phyloP scores from a whole-genome alignment of 2,113 vertebrate species.

The Talpa occidentalis region DNA sequence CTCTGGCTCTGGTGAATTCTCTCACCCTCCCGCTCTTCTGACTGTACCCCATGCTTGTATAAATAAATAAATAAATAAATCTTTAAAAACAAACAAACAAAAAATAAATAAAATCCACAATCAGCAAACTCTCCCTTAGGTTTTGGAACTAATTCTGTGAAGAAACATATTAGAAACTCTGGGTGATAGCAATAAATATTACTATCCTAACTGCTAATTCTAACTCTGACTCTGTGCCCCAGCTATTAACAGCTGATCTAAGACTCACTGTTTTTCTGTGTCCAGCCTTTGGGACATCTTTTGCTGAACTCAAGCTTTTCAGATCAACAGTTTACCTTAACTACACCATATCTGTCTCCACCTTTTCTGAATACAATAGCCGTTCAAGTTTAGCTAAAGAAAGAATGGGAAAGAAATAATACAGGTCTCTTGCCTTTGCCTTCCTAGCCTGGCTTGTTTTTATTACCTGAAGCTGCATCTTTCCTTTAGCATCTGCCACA shows the following conservation, averaged over 20 bases:
- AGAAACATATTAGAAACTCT: not conserved
- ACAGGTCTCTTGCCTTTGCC: not conserved
- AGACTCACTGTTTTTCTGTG: not conserved
- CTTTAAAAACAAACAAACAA: no score
- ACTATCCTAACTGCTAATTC: not conserved
- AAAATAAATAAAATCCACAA: not conserved
- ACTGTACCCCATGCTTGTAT: no score
- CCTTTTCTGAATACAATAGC: not conserved
- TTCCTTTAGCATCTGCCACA: not conserved
- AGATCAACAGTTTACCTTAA: not conserved
- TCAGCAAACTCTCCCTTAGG: not conserved
- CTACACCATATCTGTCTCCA: not conserved
- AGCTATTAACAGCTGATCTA: not conserved
- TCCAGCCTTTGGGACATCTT: not conserved
- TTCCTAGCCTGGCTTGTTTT: not conserved
- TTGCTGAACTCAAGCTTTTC: not conserved
- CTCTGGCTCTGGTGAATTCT: no score
- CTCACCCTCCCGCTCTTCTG: no score
- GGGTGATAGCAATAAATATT: constrained; percentile 5
- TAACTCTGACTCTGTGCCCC: not conserved
- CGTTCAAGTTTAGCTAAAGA: not conserved
- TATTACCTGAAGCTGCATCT: not conserved
- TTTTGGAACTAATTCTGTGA: not conserved
- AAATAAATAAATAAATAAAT: no score
- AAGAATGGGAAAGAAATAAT: constrained; percentile 30